Base-by-base conservation (phyloP, 2,113 vertebrate genomes). In the Erinaceus europaeus region DNA sequence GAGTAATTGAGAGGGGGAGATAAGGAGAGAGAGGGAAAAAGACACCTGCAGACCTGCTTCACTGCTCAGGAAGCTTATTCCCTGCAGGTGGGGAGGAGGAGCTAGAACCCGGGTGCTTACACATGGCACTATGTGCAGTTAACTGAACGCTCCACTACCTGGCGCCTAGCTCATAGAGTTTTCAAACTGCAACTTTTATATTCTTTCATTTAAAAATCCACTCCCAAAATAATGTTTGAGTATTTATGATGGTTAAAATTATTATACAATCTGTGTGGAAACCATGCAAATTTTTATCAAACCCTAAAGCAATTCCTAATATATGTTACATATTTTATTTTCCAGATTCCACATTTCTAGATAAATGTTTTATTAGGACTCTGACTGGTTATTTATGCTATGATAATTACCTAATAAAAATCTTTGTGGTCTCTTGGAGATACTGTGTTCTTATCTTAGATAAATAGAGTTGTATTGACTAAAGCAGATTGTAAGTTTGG, bases 211-310 rank as follows among this genome's bases (percentile, higher is more conserved):
- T 91, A 90, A 77, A 72, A 61, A 53, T 75, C 11, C 2, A 77
- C 13, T 65, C 9, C 6, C 11, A 50, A 34, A 34, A 21, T 71
- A n/a, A 65, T 79, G 14, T 57, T 67, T 73, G 21, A 57, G n/a
- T 27, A 86, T 86, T 84, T 79, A 50, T 68, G 57, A 32, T 77
- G 83, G 81, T 59, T 44, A 27, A 79, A 88, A 55, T 77, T 81
- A 38, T 50, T 44, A 48, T 25, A 53, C 0, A 67, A 46, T 83
- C 38, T 72, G 23, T 75, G 44, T 13, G 89, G 84, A 78, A 0
- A 4, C 62, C 82, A 20, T 73, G 86, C 46, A 78, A 23, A 11
- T 91, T 75, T 61, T 78, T 86, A 6, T 77, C 9, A 36, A 62
- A 68, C 3, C 25, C 9, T 73, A 61, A 84, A 81, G 71, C 61